Percentiles rank a stretch among this genome's conserved stretches.
Conservation (phyloP, 2,797 vertebrate genomes). For the Aselliscus stoliczkanus region DNA sequence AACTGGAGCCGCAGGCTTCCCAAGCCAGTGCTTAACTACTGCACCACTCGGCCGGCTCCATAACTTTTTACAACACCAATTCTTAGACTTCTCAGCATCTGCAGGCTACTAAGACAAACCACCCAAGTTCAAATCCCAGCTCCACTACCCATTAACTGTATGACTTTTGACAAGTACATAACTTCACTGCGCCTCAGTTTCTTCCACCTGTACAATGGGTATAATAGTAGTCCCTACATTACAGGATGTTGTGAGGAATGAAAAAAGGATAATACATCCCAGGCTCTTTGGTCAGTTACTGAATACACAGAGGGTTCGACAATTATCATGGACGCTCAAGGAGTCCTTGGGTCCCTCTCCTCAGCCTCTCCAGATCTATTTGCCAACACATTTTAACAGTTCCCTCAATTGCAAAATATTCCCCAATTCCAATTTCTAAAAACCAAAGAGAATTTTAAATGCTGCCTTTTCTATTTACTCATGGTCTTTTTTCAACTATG, state of each 20-base stretch:
- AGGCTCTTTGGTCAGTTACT: not conserved
- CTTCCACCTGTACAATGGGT: not conserved
- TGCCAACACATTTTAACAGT: not conserved
- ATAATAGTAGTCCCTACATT: not conserved
- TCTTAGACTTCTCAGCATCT: not conserved
- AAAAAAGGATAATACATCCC: not conserved
- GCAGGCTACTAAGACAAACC: not conserved
- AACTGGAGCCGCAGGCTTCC: too few species aligned
- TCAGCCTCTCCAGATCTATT: not conserved
- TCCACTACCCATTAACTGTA: not conserved
- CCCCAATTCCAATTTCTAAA: not conserved
- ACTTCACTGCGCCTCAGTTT: not conserved
- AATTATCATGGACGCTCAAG: accelerated
- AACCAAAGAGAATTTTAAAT: not conserved
- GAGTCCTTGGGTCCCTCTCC: not conserved
- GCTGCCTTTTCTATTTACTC: not conserved
- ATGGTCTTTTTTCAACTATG: not conserved
- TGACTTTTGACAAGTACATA: not conserved
- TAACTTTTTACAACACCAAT: not conserved
- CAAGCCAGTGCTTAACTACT: too few species aligned
- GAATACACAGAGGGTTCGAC: not conserved
- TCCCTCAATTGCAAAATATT: not conserved
- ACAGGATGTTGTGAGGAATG: not conserved
- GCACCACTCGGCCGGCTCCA: too few species aligned
- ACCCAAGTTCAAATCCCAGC: not conserved